Conservation (phyloP, 2,113 vertebrate genomes). For the Dromaius novaehollandiae region DNA sequence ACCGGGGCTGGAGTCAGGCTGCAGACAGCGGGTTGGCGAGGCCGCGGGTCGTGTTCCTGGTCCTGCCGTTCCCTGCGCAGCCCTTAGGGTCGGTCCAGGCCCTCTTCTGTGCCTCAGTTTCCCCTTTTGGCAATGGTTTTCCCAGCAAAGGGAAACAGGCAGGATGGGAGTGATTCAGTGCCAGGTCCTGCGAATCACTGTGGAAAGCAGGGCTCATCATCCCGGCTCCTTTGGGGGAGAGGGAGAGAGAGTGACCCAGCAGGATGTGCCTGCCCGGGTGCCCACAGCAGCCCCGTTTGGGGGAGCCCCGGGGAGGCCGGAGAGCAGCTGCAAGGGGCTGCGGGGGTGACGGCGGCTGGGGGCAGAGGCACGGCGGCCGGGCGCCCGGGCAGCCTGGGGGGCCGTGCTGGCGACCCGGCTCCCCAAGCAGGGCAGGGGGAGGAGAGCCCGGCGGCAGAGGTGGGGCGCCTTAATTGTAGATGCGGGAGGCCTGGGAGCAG, state of each 20-base stretch:
- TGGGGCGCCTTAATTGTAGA: conserved; percentile 65
- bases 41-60: no score
- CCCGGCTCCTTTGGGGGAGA: fast-evolving
- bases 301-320: fast-evolving
- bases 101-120: background rate
- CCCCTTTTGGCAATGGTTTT: background rate
- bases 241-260: fast-evolving
- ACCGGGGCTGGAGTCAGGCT: background rate
- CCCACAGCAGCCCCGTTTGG: background rate
- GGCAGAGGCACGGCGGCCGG: background rate
- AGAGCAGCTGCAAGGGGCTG: background rate
- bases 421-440: conserved; percentile 57
- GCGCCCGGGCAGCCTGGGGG: background rate
- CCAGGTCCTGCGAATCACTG: background rate
- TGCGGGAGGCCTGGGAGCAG: conserved; percentile 53
- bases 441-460: conserved; percentile 52
- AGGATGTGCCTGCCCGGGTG: background rate
- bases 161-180: background rate
- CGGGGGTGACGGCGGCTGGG: fast-evolving
- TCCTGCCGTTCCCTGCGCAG: no score
- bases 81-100: background rate
- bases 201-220: background rate
- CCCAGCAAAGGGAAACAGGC: background rate
- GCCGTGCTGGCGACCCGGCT: background rate
- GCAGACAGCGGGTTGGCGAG: no score